Evolutionary conservation across 2,888 invertebrate species (phyloP), one percentile per base, ranked within the genome.

Genomic region (Pandemis cinnamomeana): DNA sequence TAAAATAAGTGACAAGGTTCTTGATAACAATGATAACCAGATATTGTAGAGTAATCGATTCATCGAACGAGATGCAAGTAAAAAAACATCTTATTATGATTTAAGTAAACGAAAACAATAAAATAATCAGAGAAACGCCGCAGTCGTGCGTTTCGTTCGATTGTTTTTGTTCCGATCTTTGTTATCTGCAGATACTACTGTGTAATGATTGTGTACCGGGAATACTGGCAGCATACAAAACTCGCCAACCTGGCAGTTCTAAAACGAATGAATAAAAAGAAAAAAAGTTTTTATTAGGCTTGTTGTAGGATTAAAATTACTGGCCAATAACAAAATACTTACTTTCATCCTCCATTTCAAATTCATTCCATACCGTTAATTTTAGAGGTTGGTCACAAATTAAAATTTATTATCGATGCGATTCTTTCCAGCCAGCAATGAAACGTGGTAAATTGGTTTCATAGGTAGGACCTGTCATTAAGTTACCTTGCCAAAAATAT

Each of bases 161-260:
- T 89, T 87, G 84, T 86, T 89, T 89, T 89, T 88, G 84, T 85
- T 83, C 81, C 81, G 83, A 87, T 88, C 88, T 88, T 89, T 89
- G 89, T 86, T 88, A 86, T 89, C 87, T 67, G 71, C 83, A 80
- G 84, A 84, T 86, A 86, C 87, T 86, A 87, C 90, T 84, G 87
- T 84, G 87, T 87, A 88, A 89, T 89, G 85, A 89, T 87, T 85
- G 82, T 87, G 87, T 86, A 83, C 80, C 66, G 68, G 44, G 20
- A 58, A 84, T 86, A 89, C 82, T 66, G 85, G 64, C 69, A 11
- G 83, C 85, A 87, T 71, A 77, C 58, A 48, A 69, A 73, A 69
- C 51, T 15, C 20, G 3, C 7, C 7, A 55, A 20, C 20, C 55
- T 55, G 8, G 3, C 7, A 53, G 7, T 53, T 53, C 4, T 20